Evolutionary conservation across 2,888 invertebrate species (phyloP).

Genomic region (Eilema caniola): DNA sequence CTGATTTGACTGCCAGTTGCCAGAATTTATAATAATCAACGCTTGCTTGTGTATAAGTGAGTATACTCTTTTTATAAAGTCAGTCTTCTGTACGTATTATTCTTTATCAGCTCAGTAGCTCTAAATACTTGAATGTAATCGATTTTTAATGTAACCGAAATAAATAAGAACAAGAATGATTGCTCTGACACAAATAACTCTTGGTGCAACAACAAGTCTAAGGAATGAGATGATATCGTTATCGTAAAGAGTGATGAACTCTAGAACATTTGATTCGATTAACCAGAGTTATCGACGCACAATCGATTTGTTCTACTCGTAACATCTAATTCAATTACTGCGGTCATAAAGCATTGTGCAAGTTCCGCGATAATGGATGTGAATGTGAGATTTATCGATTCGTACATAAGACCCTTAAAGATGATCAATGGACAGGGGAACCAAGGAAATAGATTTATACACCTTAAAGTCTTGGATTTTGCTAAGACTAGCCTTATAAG

Average conservation of each 20-base stretch:
- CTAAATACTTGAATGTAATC: background rate
- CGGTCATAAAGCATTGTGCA: slow-evolving; percentile 65
- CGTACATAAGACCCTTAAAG: slow-evolving; percentile 3
- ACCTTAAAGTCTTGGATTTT: background rate
- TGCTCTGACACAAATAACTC: slow-evolving; percentile 20
- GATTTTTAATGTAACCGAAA: slow-evolving; percentile 9
- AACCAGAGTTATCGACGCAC: slow-evolving; percentile 56
- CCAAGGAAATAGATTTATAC: background rate
- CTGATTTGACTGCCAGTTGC: background rate
- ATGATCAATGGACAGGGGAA: background rate
- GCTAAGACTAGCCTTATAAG: background rate
- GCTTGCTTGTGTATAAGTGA: background rate
- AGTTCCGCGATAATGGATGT: slow-evolving; percentile 55
- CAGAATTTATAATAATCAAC: background rate
- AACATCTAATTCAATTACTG: slow-evolving; percentile 76
- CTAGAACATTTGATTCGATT: slow-evolving; percentile 55
- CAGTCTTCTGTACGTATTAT: slow-evolving; percentile 1
- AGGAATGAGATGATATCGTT: slow-evolving; percentile 45
- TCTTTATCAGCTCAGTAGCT: slow-evolving; percentile 9
- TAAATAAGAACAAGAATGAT: slow-evolving; percentile 14
- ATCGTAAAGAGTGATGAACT: slow-evolving; percentile 59
- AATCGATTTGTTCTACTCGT: slow-evolving; percentile 77
- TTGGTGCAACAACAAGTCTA: slow-evolving; percentile 22
- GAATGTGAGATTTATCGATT: slow-evolving; percentile 52
- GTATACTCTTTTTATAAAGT: background rate